These are phyloP conservation scores for Acrocephalus scirpaceus DNA, from an alignment of 2,797 vertebrate species.

Conservation along the genomic window DNA sequence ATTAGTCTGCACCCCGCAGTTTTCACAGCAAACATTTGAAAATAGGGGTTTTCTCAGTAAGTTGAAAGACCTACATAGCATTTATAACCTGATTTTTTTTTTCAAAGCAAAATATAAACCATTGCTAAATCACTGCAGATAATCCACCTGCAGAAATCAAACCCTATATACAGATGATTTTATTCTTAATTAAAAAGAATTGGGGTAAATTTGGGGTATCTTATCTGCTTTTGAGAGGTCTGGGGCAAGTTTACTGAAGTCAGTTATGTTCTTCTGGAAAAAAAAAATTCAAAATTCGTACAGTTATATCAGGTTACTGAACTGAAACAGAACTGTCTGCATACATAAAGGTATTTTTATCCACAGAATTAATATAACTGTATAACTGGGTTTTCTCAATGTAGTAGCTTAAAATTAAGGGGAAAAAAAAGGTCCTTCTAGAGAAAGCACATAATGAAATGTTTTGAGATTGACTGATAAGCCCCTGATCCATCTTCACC, in stretches of 20 bases:
- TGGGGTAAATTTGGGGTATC: background rate
- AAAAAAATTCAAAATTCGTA: background rate
- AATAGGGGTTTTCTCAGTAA: background rate
- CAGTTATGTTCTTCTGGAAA: background rate
- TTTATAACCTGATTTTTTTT: background rate
- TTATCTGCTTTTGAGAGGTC: background rate
- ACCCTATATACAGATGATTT: background rate
- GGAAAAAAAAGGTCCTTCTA: background rate
- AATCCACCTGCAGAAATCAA: background rate
- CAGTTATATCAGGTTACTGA: background rate
- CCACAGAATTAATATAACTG: background rate
- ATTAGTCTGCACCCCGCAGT: background rate
- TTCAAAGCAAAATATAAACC: background rate
- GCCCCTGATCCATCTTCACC: background rate
- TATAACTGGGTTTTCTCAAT: background rate
- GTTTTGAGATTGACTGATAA: background rate
- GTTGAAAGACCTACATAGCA: background rate
- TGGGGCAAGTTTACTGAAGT: background rate
- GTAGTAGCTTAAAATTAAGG: background rate
- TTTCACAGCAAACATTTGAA: background rate
- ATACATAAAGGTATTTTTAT: background rate
- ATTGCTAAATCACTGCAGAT: background rate
- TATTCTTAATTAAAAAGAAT: background rate
- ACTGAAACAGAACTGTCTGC: constrained; percentile 13
- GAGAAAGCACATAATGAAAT: background rate